phyloP scores from a whole-genome alignment of 1,140 invertebrate genomes.

The Drosophila subpulchrella region DNA sequence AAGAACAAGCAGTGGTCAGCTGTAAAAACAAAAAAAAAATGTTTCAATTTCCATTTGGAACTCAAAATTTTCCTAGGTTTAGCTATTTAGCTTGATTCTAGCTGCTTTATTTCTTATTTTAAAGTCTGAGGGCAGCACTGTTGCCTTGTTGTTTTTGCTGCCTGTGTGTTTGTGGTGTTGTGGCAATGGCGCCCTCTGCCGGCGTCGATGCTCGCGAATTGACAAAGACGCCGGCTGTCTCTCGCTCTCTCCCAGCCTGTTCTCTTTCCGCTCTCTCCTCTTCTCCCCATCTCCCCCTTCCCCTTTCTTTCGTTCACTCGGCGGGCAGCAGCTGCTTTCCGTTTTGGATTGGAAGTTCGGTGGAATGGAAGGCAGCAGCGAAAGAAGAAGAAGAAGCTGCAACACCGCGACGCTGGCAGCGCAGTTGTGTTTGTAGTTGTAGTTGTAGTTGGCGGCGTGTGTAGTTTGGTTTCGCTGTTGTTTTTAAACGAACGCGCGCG shows the following conservation, averaged over 20 bases:
- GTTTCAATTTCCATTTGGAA: no score
- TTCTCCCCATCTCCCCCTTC: neutral
- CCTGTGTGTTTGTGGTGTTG: constrained; percentile 10
- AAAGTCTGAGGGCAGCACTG: neutral
- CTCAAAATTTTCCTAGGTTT: neutral
- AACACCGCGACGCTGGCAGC: constrained; percentile 38
- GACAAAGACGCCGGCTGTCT: constrained; percentile 53
- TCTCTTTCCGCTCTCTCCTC: neutral
- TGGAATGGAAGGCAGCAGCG: constrained; percentile 25
- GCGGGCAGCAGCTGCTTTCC: constrained; percentile 43
- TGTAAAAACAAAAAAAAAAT: no score
- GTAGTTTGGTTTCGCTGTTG: constrained; percentile 72
- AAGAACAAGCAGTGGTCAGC: no score
- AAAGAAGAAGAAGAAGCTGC: constrained; percentile 42
- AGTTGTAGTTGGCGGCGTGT: constrained; percentile 61
- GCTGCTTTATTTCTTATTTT: neutral
- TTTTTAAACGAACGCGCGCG: constrained; percentile 66
- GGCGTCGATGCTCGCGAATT: constrained; percentile 47
- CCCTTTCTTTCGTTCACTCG: neutral
- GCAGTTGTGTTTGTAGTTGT: constrained; percentile 52
- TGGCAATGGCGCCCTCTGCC: constrained; percentile 48
- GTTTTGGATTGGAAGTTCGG: constrained; percentile 38
- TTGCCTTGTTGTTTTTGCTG: constrained; percentile 14
- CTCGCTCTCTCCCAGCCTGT: constrained; percentile 3
- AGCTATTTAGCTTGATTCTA: constrained; percentile 2